Base-by-base conservation (phyloP, 2,888 invertebrate genomes). In the Augochlorella aurata region DNA sequence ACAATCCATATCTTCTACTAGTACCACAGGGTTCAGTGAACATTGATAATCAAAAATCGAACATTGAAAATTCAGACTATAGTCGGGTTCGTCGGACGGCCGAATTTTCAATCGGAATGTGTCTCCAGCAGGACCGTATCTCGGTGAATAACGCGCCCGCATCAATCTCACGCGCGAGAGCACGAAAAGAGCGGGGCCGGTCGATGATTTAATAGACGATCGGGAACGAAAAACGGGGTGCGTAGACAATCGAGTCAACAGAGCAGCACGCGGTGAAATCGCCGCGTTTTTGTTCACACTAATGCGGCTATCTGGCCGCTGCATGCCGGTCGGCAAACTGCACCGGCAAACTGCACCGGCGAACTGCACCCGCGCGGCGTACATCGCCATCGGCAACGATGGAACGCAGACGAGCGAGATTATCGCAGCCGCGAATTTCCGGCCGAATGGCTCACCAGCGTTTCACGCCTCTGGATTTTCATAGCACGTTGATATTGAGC, bases 161-260 rank as follows among this genome's bases (percentile, higher is more conserved):
- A 63, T 63, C 29, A 29, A 29, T 63, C 29, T 63, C 61, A 38
- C 61, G 38, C 61, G 29, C 61, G 61, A 18, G 38, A 10, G 61
- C 61, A 38, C 38, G 38, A 38, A 38, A 63, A 63, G 18, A 63
- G 61, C 29, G 61, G 61, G 47, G 18, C 12, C 12, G 47, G 47
- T 10, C 61, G 61, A 63, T 63, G 61, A 63, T 63, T 63, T 63
- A 63, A 63, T 63, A 63, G 61, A 9, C 61, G 61, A 38, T 38
- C 61, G 61, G 29, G 29, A 9, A 1, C 18, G 61, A 63, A 38
- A 61, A 52, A 10, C 14, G 47, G 47, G 2, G 18, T 3, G 29
- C 61, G 61, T 63, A 38, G 38, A 63, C 61, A 63, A 63, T 63
- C 29, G 61, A 63, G 61, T 18, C 38, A 63, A 18, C 61, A 4